These are phyloP conservation scores for Epirrhoe alternata DNA, from an alignment of 2,888 invertebrate species.

Conservation along the genomic window DNA sequence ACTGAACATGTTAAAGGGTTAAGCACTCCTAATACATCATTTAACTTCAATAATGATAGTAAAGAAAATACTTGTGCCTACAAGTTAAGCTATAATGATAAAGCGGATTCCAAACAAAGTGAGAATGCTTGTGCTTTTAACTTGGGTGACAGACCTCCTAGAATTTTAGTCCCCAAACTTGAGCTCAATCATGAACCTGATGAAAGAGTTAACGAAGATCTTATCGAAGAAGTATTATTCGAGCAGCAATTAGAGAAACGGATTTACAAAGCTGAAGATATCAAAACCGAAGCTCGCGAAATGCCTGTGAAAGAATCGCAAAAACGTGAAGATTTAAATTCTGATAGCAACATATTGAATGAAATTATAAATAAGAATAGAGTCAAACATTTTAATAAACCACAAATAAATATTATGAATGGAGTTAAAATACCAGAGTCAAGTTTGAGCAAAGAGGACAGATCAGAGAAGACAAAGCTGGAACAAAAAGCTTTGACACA, in stretches of 20 bases:
- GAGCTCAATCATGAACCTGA: background rate
- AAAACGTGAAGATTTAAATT: background rate
- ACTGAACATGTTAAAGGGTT: background rate
- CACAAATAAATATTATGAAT: background rate
- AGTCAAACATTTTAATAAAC: background rate
- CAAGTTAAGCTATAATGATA: background rate
- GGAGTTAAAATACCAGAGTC: background rate
- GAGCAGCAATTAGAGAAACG: slow-evolving; percentile 16
- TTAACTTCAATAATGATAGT: background rate
- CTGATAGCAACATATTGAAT: slow-evolving; percentile 1
- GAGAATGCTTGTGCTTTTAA: background rate
- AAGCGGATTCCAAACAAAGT: background rate
- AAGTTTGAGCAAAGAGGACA: too few relatives aligned
- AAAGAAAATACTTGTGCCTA: background rate
- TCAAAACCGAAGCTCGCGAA: background rate
- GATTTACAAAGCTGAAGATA: background rate
- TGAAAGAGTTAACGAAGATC: slow-evolving; percentile 12
- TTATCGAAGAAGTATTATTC: slow-evolving; percentile 22
- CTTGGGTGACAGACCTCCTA: background rate
- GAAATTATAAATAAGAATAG: slow-evolving; percentile 2
- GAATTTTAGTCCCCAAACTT: background rate
- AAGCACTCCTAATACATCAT: too few relatives aligned
- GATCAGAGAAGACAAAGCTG: slow-evolving; percentile 7
- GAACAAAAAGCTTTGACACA: slow-evolving; percentile 18
- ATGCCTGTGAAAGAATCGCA: background rate